These are phyloP conservation scores for Clanis bilineata DNA, from an alignment of 2,888 invertebrate species.

Conservation along the genomic window DNA sequence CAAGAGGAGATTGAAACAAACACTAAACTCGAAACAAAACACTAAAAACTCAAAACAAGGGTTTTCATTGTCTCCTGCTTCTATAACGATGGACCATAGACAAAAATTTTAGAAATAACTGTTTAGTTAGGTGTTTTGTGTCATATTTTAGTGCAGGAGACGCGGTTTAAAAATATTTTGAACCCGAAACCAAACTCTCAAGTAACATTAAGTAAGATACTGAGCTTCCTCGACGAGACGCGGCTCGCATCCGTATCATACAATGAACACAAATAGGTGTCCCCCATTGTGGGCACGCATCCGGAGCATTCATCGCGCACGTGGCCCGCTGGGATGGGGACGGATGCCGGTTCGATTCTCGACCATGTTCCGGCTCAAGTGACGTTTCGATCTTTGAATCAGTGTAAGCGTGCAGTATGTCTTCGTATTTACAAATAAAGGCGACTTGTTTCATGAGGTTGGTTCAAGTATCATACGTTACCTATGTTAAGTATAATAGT, in stretches of 20 bases:
- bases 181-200: background rate
- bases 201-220: background rate
- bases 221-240: constrained; percentile 11
- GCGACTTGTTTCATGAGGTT: no score
- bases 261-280: constrained; percentile 28
- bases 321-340: constrained; percentile 61
- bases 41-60: no score
- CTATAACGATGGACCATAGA: no score
- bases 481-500: no score
- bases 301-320: constrained; percentile 75
- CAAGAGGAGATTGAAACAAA: no score
- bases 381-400: constrained; percentile 28
- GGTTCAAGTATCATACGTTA: no score
- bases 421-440: background rate
- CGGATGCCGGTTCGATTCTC: constrained; percentile 59
- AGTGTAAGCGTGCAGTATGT: background rate
- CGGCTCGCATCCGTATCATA: constrained; percentile 31
- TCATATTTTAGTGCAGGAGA: no score
- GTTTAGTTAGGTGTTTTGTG: no score
- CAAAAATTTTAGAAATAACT: no score
- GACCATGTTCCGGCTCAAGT: constrained; percentile 41
- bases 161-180: background rate
- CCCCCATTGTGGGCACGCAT: constrained; percentile 54
- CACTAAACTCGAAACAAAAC: no score
- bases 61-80: no score